Evolutionary conservation across 2,888 invertebrate species (phyloP), one percentile per base, ranked within the genome.

Genomic region (Thecophora atra): DNA sequence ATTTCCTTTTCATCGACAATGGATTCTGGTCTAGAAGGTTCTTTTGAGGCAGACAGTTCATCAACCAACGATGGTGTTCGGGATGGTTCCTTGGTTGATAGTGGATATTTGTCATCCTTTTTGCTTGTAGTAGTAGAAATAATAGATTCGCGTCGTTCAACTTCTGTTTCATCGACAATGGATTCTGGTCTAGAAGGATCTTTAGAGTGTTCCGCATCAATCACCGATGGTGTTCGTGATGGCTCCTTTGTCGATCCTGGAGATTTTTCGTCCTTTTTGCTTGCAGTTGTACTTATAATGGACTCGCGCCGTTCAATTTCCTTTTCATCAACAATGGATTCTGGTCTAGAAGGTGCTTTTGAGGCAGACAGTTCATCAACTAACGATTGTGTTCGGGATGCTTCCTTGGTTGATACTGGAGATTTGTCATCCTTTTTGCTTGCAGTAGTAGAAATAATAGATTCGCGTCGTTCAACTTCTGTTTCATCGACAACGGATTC

Each of bases 331-430:
- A 72, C 76, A 30, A 54, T 6, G 17, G 66, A 76, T 58, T 73
- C 72, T 63, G 71, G 70, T 13, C 72, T 24, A 0, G 74, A 74
- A n/a, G 63, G 1, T 63, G 73, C 73, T 69, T 68, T 72, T 72
- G 26, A 21, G 72, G 64, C 44, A 17, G 62, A 62, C n/a, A 81
- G 79, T 26, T 80, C 84, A 37, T 76, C 75, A 8, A 70, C 60
- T 8, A 58, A 44, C 51, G 70, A 37, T 62, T 37, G 62, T 17
- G 62, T 5, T 19, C 19, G 44, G 26, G 75, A 73, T 21, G 71
- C 44, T 24, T 75, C 72, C 54, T 79, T 77, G 4, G 76, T 75
- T 1, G 65, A 66, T 0, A 56, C 73, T 28, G 63, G 70, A 42
- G 56, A 67, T n/a, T 68, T 70, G 15, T 76, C 76, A n/a, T 37